Conservation (phyloP, 35 echinoderm and acorn worm genomes). For the Apostichopus japonicus region DNA sequence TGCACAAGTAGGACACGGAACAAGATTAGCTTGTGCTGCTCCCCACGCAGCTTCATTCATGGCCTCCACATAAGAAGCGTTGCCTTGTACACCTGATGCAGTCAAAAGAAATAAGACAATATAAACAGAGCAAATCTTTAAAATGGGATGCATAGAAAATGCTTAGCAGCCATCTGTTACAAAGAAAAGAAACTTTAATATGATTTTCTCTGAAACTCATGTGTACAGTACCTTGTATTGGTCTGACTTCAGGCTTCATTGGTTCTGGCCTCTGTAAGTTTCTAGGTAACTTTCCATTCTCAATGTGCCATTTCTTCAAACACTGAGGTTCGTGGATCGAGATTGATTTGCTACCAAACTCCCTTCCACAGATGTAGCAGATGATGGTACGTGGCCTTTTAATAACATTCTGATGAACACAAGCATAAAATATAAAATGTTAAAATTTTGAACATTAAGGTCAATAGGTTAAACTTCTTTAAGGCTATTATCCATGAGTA, state of each 20-base stretch:
- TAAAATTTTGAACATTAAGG: too few species aligned
- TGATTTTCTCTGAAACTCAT: too few species aligned
- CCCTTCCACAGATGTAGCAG: slow-evolving; percentile 93
- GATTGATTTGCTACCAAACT: slow-evolving; percentile 96
- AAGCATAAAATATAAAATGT: too few species aligned
- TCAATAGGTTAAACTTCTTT: too few species aligned
- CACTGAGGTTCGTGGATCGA: slow-evolving; percentile 97
- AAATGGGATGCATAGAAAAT: too few species aligned
- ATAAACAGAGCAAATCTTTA: too few species aligned
- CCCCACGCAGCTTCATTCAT: slow-evolving; percentile 84
- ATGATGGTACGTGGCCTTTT: slow-evolving; percentile 81
- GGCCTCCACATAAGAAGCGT: slow-evolving; percentile 44
- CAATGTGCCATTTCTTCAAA: slow-evolving; percentile 95
- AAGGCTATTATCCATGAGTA: too few species aligned
- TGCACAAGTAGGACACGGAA: slow-evolving; percentile 78
- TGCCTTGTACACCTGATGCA: neutral
- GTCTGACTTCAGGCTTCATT: slow-evolving; percentile 80
- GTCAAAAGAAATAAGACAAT: too few species aligned
- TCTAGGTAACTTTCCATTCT: slow-evolving; percentile 84
- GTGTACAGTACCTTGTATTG: slow-evolving; percentile 57
- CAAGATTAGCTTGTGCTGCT: slow-evolving; percentile 77
- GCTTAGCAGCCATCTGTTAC: too few species aligned
- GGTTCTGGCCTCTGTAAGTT: slow-evolving; percentile 76
- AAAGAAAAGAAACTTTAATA: too few species aligned
- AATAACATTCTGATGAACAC: slow-evolving; percentile 25